Base-by-base conservation (phyloP, 2,113 vertebrate genomes). In the Cephalopterus ornatus region DNA sequence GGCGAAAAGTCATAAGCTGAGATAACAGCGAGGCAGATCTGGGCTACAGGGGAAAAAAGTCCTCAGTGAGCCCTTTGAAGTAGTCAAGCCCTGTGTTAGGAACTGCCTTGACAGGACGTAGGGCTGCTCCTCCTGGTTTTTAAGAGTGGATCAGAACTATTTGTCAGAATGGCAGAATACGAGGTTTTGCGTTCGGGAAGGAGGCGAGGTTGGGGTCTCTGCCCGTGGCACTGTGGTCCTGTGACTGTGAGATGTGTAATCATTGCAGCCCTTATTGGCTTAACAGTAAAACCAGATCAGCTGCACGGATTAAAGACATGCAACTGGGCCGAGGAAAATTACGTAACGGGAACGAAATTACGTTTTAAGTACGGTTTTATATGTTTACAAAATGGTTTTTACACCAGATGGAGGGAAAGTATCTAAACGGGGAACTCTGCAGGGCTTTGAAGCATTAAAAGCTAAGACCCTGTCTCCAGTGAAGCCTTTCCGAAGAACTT, bases 301-400 rank as follows among this genome's bases (percentile, higher is more conserved):
- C 75, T 93, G 55, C 27, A n/a, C 59, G 72, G 94, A 96, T 96
- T 96, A 96, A 80, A 94, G 55, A 27, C 83, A 26, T 30, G 1
- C 86, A 97, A 88, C 83, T 93, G 88, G 93, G 95, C 79, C 53
- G 73, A 93, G 86, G 41, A 7, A 82, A 78, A 76, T 96, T 96
- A 94, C 0, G 6, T 85, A 94, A 96, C 68, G 21, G 68, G 85
- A 70, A 90, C 49, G 28, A 91, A 88, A 88, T 91, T 72, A 85
- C 7, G 1, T 53, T 77, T 68, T 92, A 93, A 95, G 63, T 55
- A 88, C 41, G 71, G 84, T 7, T 95, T 95, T 91, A 76, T 47
- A 70, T 58, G 74, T 96, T 96, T 89, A 81, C 91, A 49, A 74
- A 94, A 87, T 71, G 3, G 66, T 89, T 95, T 97, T 91, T n/a